Percentiles rank a stretch among this genome's conserved stretches.
Conservation (phyloP, 1,140 invertebrate species). For the Bombyx mandarina region DNA sequence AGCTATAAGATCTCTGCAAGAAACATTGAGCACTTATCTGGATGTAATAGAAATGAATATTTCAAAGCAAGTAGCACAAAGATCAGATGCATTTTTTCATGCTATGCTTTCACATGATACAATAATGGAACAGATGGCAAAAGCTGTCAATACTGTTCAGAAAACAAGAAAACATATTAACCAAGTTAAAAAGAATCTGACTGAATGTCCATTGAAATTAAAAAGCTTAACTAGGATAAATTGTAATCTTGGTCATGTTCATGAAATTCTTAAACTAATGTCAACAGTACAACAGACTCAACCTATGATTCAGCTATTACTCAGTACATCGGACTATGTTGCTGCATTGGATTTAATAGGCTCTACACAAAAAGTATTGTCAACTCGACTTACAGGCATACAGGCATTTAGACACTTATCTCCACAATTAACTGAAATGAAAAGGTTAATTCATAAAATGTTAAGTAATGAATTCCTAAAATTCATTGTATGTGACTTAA, state of each 20-base stretch:
- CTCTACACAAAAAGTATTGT: constrained; percentile 95
- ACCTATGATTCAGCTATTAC: constrained; percentile 93
- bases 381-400: constrained; percentile 89
- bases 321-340: constrained; percentile 97
- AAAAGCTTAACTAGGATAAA: constrained; percentile 77
- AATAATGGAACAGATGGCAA: constrained; percentile 89
- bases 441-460: constrained; percentile 97
- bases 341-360: constrained; percentile 97
- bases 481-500: constrained; percentile 92
- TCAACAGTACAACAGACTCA: constrained; percentile 97
- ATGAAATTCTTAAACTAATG: constrained; percentile 91
- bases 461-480: constrained; percentile 94
- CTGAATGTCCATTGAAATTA: constrained; percentile 85
- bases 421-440: constrained; percentile 97
- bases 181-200: constrained; percentile 83
- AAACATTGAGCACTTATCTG: constrained; percentile 91
- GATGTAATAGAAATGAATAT: constrained; percentile 97
- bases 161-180: constrained; percentile 79
- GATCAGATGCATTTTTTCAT: constrained; percentile 96
- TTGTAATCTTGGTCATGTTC: constrained; percentile 75
- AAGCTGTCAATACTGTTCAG: constrained; percentile 85
- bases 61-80: constrained; percentile 94
- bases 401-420: constrained; percentile 96
- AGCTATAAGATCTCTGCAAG: constrained; percentile 70
- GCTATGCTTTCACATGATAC: constrained; percentile 97